Base-by-base conservation (phyloP, 2,888 invertebrate genomes). In the Erebia epiphron region DNA sequence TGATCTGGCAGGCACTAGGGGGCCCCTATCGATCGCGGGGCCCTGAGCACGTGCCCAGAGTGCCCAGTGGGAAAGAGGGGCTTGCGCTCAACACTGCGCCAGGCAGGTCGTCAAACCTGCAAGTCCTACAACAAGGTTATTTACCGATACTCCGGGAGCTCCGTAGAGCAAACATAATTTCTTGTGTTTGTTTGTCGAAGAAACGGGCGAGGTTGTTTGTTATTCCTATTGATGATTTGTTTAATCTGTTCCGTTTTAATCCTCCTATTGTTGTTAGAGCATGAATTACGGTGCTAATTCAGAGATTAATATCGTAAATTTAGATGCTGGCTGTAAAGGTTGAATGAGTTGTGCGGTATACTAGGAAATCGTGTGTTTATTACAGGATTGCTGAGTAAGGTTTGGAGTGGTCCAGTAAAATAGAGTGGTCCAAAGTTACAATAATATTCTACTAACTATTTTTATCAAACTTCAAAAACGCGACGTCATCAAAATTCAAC, bases 201-300 rank as follows among this genome's bases (percentile, higher is more conserved):
- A 14, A 52, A 14, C 16, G 14, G 41, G 41, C 41, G 67, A 16
- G 5, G 18, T 26, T 67, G 14, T 67, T 67, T 67, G 67, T 52
- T 67, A 67, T 67, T 67, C 13, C 60, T 67, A 67, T 52, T 52
- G 67, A 67, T 67, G 67, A 67, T 67, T 26, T 67, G 67, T 67
- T 67, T 60, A 67, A 67, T 52, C 61, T 67, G 67, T 10, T 67
- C 52, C 67, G 60, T 61, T 52, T 67, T 67, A 60, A 57, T 60
- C 60, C 50, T 35, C 52, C 9, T 50, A 67, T 46, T 58, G 46
- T 43, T 65, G 65, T 57, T 67, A 49, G 58, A 26, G 46, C 56
- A 67, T 58, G 58, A 58, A 57, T 35, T 58, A n/a, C 21, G 26
- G 67, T 58, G 46, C 18, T 57, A 46, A 57, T 67, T 49, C 46